Conservation (phyloP, 1,140 invertebrate species). For the Notospermus geniculatus region DNA sequence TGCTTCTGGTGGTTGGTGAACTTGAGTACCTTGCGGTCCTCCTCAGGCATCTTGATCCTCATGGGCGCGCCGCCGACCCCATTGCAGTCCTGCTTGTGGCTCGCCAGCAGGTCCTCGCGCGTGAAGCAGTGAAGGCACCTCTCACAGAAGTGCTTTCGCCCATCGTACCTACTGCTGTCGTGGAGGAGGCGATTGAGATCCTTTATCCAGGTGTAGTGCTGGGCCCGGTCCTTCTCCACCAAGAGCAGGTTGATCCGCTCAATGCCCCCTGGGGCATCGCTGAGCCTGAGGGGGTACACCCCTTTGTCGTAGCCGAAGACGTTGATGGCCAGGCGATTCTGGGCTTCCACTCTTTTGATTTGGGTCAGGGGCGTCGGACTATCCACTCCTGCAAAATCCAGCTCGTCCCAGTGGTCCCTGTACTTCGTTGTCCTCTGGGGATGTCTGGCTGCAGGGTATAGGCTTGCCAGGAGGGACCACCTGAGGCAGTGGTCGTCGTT, state of each 20-base stretch:
- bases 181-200: slow-evolving; percentile 15
- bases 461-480: too few relatives aligned
- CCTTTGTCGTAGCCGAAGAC: slow-evolving; percentile 12
- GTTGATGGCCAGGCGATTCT: slow-evolving; percentile 14
- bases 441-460: too few relatives aligned
- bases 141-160: slow-evolving; percentile 24
- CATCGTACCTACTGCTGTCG: slow-evolving; percentile 7
- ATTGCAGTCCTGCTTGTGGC: slow-evolving; percentile 23
- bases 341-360: slow-evolving; percentile 10
- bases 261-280: background rate
- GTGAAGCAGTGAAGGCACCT: slow-evolving; percentile 22
- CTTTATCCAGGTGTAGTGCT: slow-evolving; percentile 22
- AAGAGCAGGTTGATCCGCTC: slow-evolving; percentile 14
- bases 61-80: slow-evolving; percentile 14
- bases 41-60: slow-evolving; percentile 16
- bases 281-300: background rate
- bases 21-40: slow-evolving; percentile 7
- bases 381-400: slow-evolving; percentile 16
- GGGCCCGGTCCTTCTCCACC: background rate
- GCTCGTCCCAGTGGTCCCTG: background rate
- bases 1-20: slow-evolving; percentile 24
- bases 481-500: slow-evolving; percentile 19
- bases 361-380: slow-evolving; percentile 17
- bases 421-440: background rate
- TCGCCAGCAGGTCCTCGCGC: slow-evolving; percentile 21